Conservation (phyloP, 2,888 invertebrate genomes). For the Cartodere bifasciata region DNA sequence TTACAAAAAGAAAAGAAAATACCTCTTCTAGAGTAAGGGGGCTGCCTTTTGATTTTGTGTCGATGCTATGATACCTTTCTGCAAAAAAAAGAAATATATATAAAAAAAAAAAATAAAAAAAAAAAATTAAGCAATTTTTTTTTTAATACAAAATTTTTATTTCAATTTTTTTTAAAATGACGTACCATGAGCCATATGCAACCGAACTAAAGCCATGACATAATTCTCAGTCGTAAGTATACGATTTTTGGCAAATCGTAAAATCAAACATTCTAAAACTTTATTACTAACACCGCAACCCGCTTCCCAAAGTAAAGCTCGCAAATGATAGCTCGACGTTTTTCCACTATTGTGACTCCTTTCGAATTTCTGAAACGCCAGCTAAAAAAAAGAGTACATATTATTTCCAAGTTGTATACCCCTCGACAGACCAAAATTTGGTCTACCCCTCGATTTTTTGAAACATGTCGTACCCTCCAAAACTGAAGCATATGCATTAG, state of each 20-base stretch:
- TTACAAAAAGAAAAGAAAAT: slow-evolving; percentile 17
- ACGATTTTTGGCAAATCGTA: slow-evolving; percentile 50
- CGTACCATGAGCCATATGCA: slow-evolving; percentile 51
- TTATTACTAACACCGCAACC: slow-evolving; percentile 60
- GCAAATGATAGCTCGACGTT: slow-evolving; percentile 50
- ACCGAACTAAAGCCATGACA: slow-evolving; percentile 49
- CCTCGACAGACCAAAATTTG: no score
- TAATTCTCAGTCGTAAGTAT: slow-evolving; percentile 47
- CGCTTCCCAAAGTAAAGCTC: slow-evolving; percentile 55
- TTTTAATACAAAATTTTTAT: not conserved
- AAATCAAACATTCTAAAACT: slow-evolving; percentile 58
- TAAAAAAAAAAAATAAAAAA: slow-evolving; percentile 1
- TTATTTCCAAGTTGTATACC: no score
- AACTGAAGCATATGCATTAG: slow-evolving; percentile 51
- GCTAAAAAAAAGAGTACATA: slow-evolving; percentile 33
- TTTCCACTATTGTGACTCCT: slow-evolving; percentile 40
- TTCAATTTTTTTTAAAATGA: no score
- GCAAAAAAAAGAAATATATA: slow-evolving; percentile 24
- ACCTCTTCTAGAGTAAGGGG: slow-evolving; percentile 61
- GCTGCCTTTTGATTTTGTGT: slow-evolving; percentile 58
- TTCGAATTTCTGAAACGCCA: slow-evolving; percentile 49
- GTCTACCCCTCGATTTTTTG: no score
- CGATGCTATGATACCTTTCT: slow-evolving; percentile 58
- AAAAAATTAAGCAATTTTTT: not conserved
- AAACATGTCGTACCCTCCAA: slow-evolving; percentile 51